Evolutionary conservation across 2,888 invertebrate genomes (phyloP), one percentile per base, ranked within the genome.

Genomic region (Rosalia funebris): DNA sequence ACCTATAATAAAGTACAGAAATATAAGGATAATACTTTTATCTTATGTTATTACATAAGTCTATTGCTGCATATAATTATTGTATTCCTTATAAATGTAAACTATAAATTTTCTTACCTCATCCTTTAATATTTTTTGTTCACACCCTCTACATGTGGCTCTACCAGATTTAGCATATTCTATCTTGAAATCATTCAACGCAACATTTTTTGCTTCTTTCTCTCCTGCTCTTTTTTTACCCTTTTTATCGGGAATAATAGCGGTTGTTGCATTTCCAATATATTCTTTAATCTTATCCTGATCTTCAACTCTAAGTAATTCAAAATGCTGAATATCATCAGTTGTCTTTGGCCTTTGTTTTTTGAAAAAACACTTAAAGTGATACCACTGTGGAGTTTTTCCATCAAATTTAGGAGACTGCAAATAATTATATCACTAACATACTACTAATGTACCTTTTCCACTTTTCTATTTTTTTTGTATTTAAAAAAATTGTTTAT

Each of bases 351-450:
- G 93, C 1, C 90, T 86, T 70, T 92, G 91, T 76, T 93, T 91
- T 12, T 82, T 82, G 77, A 96, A 97, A 79, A 98, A 96, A 77
- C 98, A 98, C 0, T 84, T 82, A 60, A 87, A 86, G 82, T 98
- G 97, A 77, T 90, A 92, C 97, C 97, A 98, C 72, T 90, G 89
- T 0, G 95, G 88, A 70, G 89, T 86, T 79, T 91, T 93, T 0
- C 94, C 93, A 87, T 96, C 96, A 81, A 91, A 91, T 76, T 90
- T 88, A 0, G 92, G 88, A 10, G 94, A 95, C 94, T 95, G 79
- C 37, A 83, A 84, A 68, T 68, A 72, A n/a, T n/a, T n/a, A n/a
- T n/a, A n/a, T n/a, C n/a, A n/a, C n/a, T n/a, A n/a, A n/a, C n/a
- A n/a, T n/a, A n/a, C n/a, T n/a, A n/a, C n/a, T n/a, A n/a, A n/a